Base-by-base conservation (phyloP, 2,888 invertebrate species). In the Dolichomitus sp. region DNA sequence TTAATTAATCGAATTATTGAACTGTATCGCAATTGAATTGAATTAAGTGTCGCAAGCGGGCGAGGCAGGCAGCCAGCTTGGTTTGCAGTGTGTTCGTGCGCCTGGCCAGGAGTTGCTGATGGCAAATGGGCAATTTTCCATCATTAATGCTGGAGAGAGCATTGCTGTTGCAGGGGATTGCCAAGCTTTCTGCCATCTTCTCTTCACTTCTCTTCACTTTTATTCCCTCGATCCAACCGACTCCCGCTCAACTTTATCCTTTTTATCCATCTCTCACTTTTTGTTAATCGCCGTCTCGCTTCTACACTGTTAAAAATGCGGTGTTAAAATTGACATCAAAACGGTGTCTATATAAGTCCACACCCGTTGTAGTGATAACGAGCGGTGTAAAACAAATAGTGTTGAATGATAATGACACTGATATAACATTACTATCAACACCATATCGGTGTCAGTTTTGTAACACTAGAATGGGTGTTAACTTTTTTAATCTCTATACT, bases 1-100 rank as follows among this genome's bases (percentile, higher is more conserved):
- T 92, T 93, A 93, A 93, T 93, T 93, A 93, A 92, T 92, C 91
- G 93, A 93, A 93, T 93, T 93, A 93, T 93, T 93, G 90, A 91
- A 93, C 93, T 93, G 93, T 92, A 91, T 91, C 88, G 90, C 91
- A 90, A 93, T 92, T 89, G 91, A 91, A 91, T 92, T 89, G 92
- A 92, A 92, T 92, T 91, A 92, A 92, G 92, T 91, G 90, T 87
- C 88, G 84, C 80, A 80, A 80, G 76, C 80, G 83, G 83, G 85
- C 52, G 61, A 63, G 73, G 59, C 68, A 66, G 76, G 73, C 59
- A n/a, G 17, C 12, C n/a, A 30, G 59, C 52, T 23, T 19, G 23
- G 27, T 52, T 52, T 14, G 12, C 72, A 79, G 86, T 85, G 88
- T 83, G 79, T 85, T 83, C 85, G 87, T 88, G 87, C 76, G 57